Conservation (phyloP, 2,113 vertebrate genomes). For the Malurus elegans region DNA sequence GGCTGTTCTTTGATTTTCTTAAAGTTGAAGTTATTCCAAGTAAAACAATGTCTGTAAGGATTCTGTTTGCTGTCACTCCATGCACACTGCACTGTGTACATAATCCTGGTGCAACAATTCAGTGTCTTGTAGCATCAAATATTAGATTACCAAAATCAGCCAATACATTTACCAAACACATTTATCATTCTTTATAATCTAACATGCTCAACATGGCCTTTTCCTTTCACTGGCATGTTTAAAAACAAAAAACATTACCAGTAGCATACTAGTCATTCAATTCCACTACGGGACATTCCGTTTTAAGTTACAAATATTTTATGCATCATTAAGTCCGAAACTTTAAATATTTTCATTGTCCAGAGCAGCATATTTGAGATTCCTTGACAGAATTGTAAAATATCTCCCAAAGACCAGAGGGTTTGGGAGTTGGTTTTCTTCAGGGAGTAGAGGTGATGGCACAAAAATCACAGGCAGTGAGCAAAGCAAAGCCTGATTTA, state of each 20-base stretch:
- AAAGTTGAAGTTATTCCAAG: slow-evolving; percentile 27
- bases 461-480: background rate
- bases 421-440: background rate
- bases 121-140: background rate
- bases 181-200: background rate
- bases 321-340: background rate
- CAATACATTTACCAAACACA: background rate
- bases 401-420: background rate
- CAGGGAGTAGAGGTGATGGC: background rate
- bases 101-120: background rate
- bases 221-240: background rate
- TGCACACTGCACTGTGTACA: background rate
- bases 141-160: background rate
- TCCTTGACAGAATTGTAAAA: background rate
- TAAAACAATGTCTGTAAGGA: background rate
- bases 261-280: background rate
- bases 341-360: background rate
- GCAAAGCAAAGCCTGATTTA: background rate
- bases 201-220: background rate
- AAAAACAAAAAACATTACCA: background rate
- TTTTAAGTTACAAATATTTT: background rate
- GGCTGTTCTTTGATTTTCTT: slow-evolving; percentile 12
- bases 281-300: background rate
- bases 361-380: background rate
- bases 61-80: slow-evolving; percentile 23